A percentile compares a stretch with the other conserved stretches of the same genome.
Evolutionary conservation across 2,113 vertebrate species (phyloP).

Genomic region (Petaurus breviceps): DNA sequence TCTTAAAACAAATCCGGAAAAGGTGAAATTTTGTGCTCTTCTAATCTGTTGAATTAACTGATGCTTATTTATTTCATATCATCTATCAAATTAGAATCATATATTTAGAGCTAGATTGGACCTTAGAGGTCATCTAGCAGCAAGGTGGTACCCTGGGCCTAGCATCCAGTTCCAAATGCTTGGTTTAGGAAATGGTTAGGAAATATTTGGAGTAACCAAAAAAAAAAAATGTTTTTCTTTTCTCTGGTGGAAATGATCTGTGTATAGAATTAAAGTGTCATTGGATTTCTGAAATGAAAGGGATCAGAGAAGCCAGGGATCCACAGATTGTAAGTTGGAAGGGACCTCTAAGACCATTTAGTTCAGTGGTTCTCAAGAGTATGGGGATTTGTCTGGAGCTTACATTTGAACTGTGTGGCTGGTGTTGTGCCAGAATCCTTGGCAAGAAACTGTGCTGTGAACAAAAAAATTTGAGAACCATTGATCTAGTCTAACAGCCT

Average conservation of each 20-base stretch:
- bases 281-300: neutral
- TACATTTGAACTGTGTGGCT: neutral
- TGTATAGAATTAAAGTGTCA: neutral
- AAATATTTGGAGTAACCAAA: neutral
- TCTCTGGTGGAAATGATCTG: neutral
- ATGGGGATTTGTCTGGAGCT: neutral
- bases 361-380: neutral
- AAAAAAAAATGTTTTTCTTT: neutral
- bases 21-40: conserved; percentile 15
- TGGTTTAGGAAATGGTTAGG: neutral
- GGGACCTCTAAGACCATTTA: neutral
- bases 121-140: neutral
- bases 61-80: neutral
- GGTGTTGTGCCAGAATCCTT: neutral
- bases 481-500: neutral
- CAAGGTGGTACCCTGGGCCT: neutral
- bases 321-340: neutral
- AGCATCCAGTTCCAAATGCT: neutral
- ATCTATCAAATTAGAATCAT: neutral
- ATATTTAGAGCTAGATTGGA: neutral
- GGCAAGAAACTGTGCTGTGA: neutral
- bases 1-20: conserved; percentile 2
- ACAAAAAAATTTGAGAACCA: neutral
- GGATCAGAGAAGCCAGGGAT: neutral
- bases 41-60: conserved; percentile 4